phyloP scores from a whole-genome alignment of 2,113 vertebrate species.

The Spermophilus dauricus region DNA sequence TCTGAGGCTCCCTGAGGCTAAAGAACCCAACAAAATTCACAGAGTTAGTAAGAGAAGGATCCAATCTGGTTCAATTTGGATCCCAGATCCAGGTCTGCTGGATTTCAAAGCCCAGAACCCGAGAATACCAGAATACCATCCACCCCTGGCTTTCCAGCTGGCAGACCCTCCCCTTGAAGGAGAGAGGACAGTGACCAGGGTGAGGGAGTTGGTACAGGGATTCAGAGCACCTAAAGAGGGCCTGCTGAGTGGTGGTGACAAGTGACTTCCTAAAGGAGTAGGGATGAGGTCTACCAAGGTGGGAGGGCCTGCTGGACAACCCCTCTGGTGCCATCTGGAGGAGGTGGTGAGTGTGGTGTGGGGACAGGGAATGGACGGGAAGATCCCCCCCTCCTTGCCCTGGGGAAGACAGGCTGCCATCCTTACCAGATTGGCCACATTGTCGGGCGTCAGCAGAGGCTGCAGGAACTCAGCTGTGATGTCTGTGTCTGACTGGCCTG shows the following conservation, averaged over 20 bases:
- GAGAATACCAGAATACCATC: background rate
- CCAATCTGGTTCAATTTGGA: background rate
- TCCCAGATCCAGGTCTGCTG: background rate
- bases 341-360: rapidly evolving
- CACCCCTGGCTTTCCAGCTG: too few species aligned
- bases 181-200: background rate
- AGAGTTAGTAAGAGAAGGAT: background rate
- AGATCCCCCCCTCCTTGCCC: background rate
- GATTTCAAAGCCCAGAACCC: background rate
- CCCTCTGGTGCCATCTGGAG: background rate
- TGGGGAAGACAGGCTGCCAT: rapidly evolving
- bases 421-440: slow-evolving; percentile 96
- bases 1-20: background rate
- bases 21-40: background rate
- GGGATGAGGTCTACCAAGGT: background rate
- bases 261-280: background rate
- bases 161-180: background rate
- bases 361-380: background rate
- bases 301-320: too few species aligned
- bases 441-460: slow-evolving; percentile 93
- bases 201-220: background rate
- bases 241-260: background rate
- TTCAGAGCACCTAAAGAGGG: background rate
- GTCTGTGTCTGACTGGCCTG: slow-evolving; percentile 93
- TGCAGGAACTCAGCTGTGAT: slow-evolving; percentile 95